Base-by-base conservation (phyloP, 2,797 vertebrate genomes). In the Meda fulgida region DNA sequence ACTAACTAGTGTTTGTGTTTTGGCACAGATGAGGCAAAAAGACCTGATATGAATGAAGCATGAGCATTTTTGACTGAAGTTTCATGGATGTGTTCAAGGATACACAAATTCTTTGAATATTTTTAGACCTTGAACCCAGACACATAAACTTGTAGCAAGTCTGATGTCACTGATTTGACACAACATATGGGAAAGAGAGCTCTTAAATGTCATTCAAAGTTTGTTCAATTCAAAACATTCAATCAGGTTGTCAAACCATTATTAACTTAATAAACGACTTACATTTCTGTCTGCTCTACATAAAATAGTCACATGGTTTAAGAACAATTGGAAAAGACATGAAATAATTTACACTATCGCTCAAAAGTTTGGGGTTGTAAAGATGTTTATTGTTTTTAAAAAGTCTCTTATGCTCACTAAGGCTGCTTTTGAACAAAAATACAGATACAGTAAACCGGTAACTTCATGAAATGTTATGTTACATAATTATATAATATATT, bases 11-110 rank as follows among this genome's bases (percentile, higher is more conserved):
- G 82, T 38, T 19, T 36, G 60, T 63, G 86, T 78, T 82, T 83
- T 60, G 88, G 87, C 87, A 89, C 85, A 83, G 89, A 40, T 43
- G 21, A 84, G 10, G 18, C 81, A 91, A 88, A 88, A 26, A 51
- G 21, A 16, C 38, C 26, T 23, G 3, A 13, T 8, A 43, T 26
- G 36, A 18, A 78, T 29, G n/a, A 77, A 38, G 31, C 13, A 38
- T 36, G 31, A 40, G 36, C 16, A 29, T 16, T 63, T 78, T 40
- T 10, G n/a, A 78, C n/a, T 19, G 34, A 78, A 78, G 36, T n/a
- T 40, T 78, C 23, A 48, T 36, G 8, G 40, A 1, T 1, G 40
- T 34, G 7, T 19, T 80, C 7, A 80, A 80, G 79, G 14, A 53
- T 38, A 53, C 14, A 53, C n/a, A 29, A 19, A 78, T 78, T 63